Base-by-base conservation (phyloP, 2,888 invertebrate species). In the Meteorus cinctellus region DNA sequence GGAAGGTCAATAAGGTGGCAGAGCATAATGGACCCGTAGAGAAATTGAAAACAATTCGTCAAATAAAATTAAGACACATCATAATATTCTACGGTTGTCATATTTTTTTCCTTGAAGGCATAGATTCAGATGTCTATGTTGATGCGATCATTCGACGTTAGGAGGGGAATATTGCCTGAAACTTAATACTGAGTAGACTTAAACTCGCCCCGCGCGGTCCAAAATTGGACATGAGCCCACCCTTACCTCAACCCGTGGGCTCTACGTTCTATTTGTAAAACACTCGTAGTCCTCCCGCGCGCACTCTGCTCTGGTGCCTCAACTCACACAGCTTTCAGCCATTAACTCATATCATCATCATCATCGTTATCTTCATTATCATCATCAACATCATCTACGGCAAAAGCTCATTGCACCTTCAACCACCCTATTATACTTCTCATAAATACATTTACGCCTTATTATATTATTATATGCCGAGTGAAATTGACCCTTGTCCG, bases 181-280 rank as follows among this genome's bases (percentile, higher is more conserved):
- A 89, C 86, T 89, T 86, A 87, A 89, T 89, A 89, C 89, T 76
- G 87, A 84, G 84, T 83, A 81, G 86, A 84, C 86, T 87, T 73
- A 84, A 87, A 85, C 85, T 36, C 48, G 72, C 72, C 76, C 76
- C 76, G 68, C 67, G 86, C 88, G 85, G 83, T 86, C 89, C 89
- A 89, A 89, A 89, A 89, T 89, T 89, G 89, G 89, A 89, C 88
- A 89, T 88, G 89, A 86, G 89, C 88, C 89, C 76, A 88, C 87
- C 89, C 87, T 84, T 86, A 87, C 88, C 82, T 86, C 84, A 86
- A 84, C 84, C 83, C 82, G 81, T 81, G 79, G 70, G 76, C 81
- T 83, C 83, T 88, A 86, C 86, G 87, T 88, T 89, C 89, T 89
- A 89, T 89, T 89, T 89, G 89, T 88, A 89, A 89, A 88, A 88